Evolutionary conservation across 1,140 invertebrate genomes (phyloP), one percentile per base, ranked within the genome.

Genomic region (Drosophila sulfurigaster): DNA sequence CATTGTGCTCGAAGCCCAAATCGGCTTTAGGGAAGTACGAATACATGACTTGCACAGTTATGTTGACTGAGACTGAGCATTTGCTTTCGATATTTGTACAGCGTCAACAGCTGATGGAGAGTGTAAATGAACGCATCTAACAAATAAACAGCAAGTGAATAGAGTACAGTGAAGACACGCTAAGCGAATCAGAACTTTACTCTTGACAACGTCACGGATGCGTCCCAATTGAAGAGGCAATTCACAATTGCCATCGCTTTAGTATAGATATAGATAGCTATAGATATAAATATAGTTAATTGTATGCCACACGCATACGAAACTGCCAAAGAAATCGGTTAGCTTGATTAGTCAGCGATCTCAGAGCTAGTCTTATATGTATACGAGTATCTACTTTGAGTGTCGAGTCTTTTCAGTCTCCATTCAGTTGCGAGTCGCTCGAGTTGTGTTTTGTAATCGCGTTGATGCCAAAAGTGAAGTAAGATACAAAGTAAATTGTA

Each of bases 21-120:
- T 48, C 46, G 67, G 73, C 67, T 64, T 65, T 58, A 58, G 73
- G 73, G 73, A 75, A 75, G 67, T 58, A 75, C 41, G 52, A 58
- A 32, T 32, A 32, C 30, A 32, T 10, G 46, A 38, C 43, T 63
- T 49, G 35, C 51, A 67, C 63, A 46, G 54, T 68, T 60, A 60
- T 68, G 25, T 68, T 59, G 51, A 46, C 38, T 25, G 20, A 45
- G 7, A 16, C 35, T n/a, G 56, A 59, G 43, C 20, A 20, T 49
- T 25, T 15, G 48, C 15, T 20, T 48, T 16, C 25, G 16, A 7
- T 45, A 13, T 60, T 45, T 60, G 16, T 8, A 25, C 28, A 32
- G 1, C 30, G 46, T 38, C 32, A 63, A 51, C 60, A 56, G 67
- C 51, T 48, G 30, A n/a, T 32, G 4, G 8, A 32, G 16, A 69